Evolutionary conservation across 2,888 invertebrate genomes (phyloP), one percentile per base, ranked within the genome.

Genomic region (Scelioninae gen. 1): DNA sequence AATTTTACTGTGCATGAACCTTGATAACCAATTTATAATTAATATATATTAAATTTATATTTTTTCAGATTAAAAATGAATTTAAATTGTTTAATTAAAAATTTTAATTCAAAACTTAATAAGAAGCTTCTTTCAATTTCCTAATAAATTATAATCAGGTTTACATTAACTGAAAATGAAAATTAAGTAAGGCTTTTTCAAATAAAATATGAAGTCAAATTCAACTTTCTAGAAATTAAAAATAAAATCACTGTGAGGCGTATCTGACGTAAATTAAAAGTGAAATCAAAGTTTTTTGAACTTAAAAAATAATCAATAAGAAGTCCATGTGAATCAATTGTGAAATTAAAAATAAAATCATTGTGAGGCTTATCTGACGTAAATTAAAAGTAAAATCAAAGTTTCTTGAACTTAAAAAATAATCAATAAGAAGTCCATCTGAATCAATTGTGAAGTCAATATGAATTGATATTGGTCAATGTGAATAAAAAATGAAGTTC

Each of bases 111-210:
- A 23, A 40, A 40, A 40, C 1, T 40, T n/a, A 40, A 40, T 40
- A 40, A 40, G 40, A 11, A 40, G 40, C 40, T 40, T 40, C 5
- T 40, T 40, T n/a, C 9, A 40, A 11, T 40, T 40, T 40, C 40
- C 1, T 40, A 40, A 5, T 40, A 40, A 40, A 40, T n/a, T n/a
- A 40, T 1, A 47, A 47, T 47, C 47, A 10, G 0, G 47, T 47
- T 47, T 15, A 47, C 47, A n/a, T 47, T 23, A 51, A 51, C 11
- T 51, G 23, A 51, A 51, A 51, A 51, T 51, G 2, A 51, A 51
- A 51, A 7, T 51, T 51, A 10, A 4, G 16, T 23, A 5, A 16
- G 8, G 51, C 51, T 51, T 51, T 23, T 51, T 51, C 5, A 7
- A 5, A 29, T 51, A 23, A 10, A 51, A 51, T 51, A 51, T 51